These are phyloP conservation scores for Craterocephalus amniculus DNA, from an alignment of 2,797 vertebrate species.

Conservation along the genomic window DNA sequence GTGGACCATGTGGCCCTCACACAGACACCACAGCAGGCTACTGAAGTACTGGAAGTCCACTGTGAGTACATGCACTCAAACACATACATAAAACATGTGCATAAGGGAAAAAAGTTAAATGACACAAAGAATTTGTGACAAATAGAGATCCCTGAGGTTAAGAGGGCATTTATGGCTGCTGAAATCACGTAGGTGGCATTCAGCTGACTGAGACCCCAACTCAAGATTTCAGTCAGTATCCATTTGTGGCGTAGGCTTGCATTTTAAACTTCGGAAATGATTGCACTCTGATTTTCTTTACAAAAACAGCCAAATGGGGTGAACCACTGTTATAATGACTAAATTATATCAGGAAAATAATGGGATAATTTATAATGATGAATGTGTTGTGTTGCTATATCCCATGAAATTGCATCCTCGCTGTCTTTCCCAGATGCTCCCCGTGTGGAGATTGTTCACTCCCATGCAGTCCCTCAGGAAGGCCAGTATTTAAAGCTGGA, in stretches of 20 bases:
- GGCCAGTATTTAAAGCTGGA: conserved; percentile 95
- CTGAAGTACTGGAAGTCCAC: conserved; percentile 96
- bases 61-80: conserved; percentile 87
- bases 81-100: conserved; percentile 11
- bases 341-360: background rate
- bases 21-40: conserved; percentile 91
- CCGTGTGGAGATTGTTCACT: conserved; percentile 91
- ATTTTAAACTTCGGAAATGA: background rate
- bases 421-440: conserved; percentile 88
- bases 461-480: conserved; percentile 92
- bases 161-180: background rate
- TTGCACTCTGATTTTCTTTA: background rate
- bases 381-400: background rate
- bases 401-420: conserved; percentile 1
- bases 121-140: background rate
- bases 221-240: background rate
- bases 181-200: conserved; percentile 6
- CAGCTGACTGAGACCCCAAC: background rate
- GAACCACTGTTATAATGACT: background rate
- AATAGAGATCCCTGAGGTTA: background rate
- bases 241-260: background rate
- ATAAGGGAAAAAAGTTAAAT: background rate
- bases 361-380: background rate
- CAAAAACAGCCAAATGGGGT: background rate
- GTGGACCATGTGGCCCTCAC: conserved; percentile 95